Base-by-base conservation (phyloP, 1,140 invertebrate species). In the Zophobas atratus region DNA sequence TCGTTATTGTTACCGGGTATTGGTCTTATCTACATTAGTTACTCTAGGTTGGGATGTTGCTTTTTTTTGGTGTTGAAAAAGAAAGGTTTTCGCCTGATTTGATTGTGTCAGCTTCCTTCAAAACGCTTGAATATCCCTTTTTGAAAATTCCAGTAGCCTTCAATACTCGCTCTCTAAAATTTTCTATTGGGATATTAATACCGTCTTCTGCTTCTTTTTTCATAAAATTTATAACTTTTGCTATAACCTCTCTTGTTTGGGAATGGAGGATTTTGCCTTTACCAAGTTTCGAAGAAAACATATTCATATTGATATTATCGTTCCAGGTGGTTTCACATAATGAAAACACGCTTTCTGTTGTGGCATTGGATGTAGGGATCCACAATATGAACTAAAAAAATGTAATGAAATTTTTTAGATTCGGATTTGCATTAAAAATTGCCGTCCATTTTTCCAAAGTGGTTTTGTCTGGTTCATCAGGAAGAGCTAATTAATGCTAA, bases 161-260 rank as follows among this genome's bases (percentile, higher is more conserved):
- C 38, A 78, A 56, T n/a, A 76, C 63, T 48, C 77, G 57, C 35
- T 75, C 60, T 46, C 49, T 78, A 56, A 60, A 78, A 70, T 78
- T 78, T 1, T 72, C 41, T 6, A 78, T 56, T 33, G 77, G 73
- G 55, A 78, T 76, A 51, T 56, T 70, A 4, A 53, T 51, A 48
- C 72, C 72, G 38, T 76, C 49, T 43, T 70, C 36, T 6, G 77
- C 77, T 43, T 78, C 77, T 6, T 78, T 60, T 41, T 76, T 76
- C 77, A 67, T 70, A 70, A 78, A 78, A 33, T 78, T 70, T 35
- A 76, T 60, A 35, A 78, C 72, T 43, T 76, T 78, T 34, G 57
- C 55, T 41, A 78, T 78, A 1, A 78, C 51, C 70, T 75, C 77
- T 33, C 77, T 48, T 2, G 77, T 74, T 67, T 78, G 56, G 3